Percentiles rank a stretch among this genome's conserved stretches.
These are phyloP conservation scores for Drosophila suboccidentalis DNA, from an alignment of 2,888 invertebrate species.

Conservation along the genomic window DNA sequence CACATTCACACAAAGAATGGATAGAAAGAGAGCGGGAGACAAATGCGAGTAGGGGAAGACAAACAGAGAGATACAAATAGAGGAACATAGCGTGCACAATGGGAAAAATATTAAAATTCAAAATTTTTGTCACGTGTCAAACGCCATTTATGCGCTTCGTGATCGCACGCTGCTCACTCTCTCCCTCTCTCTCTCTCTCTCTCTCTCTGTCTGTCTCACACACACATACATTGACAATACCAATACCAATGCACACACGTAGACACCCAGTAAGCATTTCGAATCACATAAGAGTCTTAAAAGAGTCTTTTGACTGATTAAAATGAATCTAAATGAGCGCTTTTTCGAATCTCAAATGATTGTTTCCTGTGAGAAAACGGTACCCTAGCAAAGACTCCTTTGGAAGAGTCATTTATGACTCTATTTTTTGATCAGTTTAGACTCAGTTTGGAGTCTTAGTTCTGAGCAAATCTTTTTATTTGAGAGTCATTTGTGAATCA, in stretches of 20 bases:
- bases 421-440: no score
- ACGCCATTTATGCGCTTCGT: slow-evolving; percentile 80
- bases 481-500: no score
- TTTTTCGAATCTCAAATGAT: no score
- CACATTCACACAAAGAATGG: not conserved
- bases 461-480: no score
- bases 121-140: slow-evolving; percentile 80
- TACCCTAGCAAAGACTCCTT: no score
- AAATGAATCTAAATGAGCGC: no score
- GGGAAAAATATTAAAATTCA: slow-evolving; percentile 75
- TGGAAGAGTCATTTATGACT: no score
- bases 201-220: slow-evolving; percentile 14
- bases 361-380: no score
- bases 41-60: not conserved
- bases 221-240: slow-evolving; percentile 22
- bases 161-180: slow-evolving; percentile 66
- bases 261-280: no score
- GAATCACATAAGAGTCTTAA: no score
- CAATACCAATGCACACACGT: slow-evolving; percentile 53
- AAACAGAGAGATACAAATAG: slow-evolving; percentile 14
- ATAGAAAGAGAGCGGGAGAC: not conserved
- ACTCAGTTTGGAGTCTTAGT: no score
- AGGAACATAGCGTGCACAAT: slow-evolving; percentile 23
- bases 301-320: no score
- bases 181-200: slow-evolving; percentile 23